phyloP scores from a whole-genome alignment of 2,797 vertebrate species.

The Falco cherrug region DNA sequence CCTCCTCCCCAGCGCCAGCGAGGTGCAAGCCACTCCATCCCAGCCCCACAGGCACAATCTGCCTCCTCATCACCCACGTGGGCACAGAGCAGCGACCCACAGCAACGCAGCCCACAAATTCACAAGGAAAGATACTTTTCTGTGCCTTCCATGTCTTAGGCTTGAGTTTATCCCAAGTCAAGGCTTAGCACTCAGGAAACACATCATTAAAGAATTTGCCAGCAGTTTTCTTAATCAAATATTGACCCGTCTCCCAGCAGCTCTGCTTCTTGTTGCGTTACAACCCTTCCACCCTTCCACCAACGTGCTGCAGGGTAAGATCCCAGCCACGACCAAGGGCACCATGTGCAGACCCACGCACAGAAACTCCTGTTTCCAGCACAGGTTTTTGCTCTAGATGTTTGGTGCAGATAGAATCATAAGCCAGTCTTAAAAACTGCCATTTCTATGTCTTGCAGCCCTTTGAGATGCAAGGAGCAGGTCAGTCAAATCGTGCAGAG shows the following conservation, averaged over 20 bases:
- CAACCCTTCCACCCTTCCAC: not conserved
- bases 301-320: not conserved
- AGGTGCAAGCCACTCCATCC: rapidly evolving
- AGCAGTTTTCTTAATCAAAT: not conserved
- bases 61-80: rapidly evolving
- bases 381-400: not conserved
- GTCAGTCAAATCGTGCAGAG: not conserved
- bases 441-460: not conserved
- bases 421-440: not conserved
- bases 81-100: not conserved
- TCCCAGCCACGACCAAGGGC: rapidly evolving
- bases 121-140: not conserved
- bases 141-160: not conserved
- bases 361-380: not conserved
- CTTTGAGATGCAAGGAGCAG: not conserved
- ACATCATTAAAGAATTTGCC: not conserved
- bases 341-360: rapidly evolving
- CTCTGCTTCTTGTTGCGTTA: not conserved
- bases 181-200: not conserved
- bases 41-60: not conserved
- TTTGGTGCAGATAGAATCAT: not conserved
- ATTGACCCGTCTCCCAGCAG: not conserved
- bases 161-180: not conserved
- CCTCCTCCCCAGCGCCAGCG: not conserved
- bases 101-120: not conserved